Evolutionary conservation across 2,797 vertebrate genomes (phyloP).

Genomic region (Knipowitschia caucasica): DNA sequence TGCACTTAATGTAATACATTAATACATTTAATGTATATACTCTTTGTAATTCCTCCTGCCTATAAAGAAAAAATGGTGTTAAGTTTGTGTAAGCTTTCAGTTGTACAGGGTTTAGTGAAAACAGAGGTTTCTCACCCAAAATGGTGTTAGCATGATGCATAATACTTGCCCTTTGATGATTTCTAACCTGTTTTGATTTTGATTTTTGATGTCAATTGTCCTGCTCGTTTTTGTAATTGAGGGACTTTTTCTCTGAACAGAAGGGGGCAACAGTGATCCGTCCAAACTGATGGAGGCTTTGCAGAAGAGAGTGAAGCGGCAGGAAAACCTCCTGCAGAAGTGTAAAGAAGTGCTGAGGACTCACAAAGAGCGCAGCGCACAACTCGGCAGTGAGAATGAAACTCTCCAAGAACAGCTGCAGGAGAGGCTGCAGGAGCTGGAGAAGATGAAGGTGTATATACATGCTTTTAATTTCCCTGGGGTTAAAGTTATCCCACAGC

Average conservation of each 20-base stretch:
- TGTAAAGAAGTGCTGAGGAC: constrained; percentile 85
- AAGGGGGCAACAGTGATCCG: constrained; percentile 75
- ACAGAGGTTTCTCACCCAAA: too few species aligned
- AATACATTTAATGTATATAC: too few species aligned
- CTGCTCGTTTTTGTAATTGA: neutral
- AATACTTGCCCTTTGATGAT: too few species aligned
- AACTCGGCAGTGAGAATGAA: constrained; percentile 89
- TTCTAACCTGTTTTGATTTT: neutral
- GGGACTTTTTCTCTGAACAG: constrained; percentile 46
- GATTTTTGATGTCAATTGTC: too few species aligned
- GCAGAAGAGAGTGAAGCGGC: constrained; percentile 84
- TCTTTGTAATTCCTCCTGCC: too few species aligned
- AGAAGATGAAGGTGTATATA: constrained; percentile 90
- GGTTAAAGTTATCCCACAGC: neutral
- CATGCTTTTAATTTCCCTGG: neutral
- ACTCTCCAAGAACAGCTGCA: constrained; percentile 92
- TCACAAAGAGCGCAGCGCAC: constrained; percentile 82
- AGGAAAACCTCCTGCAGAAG: constrained; percentile 89
- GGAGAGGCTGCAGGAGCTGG: constrained; percentile 92
- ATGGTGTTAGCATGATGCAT: too few species aligned
- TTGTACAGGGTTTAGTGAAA: too few species aligned
- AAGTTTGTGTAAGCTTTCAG: too few species aligned
- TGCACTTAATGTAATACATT: too few species aligned
- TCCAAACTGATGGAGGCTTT: constrained; percentile 75
- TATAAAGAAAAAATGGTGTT: too few species aligned